These are phyloP conservation scores for Solea solea DNA, from an alignment of 2,113 vertebrate species.

Conservation along the genomic window DNA sequence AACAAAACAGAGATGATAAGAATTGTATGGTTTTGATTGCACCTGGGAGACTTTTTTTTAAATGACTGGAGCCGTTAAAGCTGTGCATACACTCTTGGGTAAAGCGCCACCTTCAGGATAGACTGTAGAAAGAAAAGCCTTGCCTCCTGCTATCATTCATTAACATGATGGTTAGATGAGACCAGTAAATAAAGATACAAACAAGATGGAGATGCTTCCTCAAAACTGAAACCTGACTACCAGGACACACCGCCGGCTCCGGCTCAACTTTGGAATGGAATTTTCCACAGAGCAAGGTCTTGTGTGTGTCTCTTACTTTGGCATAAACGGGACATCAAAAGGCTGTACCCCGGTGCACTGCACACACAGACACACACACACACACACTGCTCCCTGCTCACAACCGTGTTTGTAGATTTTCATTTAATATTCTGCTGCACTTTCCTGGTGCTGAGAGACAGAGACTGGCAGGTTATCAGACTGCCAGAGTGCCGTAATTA, in stretches of 20 bases:
- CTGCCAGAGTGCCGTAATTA: conserved; percentile 73
- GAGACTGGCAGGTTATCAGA: conserved; percentile 77
- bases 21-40: conserved; percentile 33
- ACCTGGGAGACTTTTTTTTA: conserved; percentile 16
- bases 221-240: background rate
- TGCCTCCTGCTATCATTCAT: background rate
- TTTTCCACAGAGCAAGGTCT: background rate
- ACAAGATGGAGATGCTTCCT: background rate
- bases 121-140: conserved; percentile 17
- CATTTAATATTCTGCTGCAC: conserved; percentile 70
- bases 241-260: background rate
- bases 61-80: conserved; percentile 26
- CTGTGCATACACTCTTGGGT: background rate
- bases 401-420: conserved; percentile 52
- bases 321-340: background rate
- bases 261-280: background rate
- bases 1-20: too few species aligned
- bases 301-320: background rate
- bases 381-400: conserved; percentile 18
- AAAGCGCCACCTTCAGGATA: conserved; percentile 12
- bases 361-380: conserved; percentile 17
- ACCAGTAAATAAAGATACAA: background rate
- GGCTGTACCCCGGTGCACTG: background rate
- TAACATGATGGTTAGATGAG: background rate
- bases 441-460: conserved; percentile 68